A percentile compares a stretch with the other conserved stretches of the same genome.
These are phyloP conservation scores for Dipodomys merriami DNA, from an alignment of 2,113 vertebrate species.

Conservation along the genomic window DNA sequence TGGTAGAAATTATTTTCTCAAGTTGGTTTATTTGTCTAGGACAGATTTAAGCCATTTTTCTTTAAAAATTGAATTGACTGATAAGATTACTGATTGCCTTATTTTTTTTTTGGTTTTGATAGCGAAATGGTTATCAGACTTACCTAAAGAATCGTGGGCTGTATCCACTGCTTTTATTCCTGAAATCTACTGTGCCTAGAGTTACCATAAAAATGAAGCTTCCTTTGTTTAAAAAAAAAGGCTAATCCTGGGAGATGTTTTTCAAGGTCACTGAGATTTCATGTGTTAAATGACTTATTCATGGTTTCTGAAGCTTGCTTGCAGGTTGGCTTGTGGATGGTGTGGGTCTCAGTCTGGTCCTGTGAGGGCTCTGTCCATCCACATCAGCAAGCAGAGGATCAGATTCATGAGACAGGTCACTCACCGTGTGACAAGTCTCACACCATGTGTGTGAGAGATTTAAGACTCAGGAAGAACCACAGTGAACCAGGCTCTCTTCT, in stretches of 20 bases:
- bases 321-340: neutral
- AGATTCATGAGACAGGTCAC: neutral
- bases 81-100: neutral
- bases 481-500: neutral
- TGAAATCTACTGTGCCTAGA: neutral
- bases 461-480: neutral
- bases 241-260: neutral
- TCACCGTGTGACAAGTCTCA: no score
- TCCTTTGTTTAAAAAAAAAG: neutral
- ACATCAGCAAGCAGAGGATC: neutral
- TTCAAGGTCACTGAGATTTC: neutral
- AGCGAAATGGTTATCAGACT: constrained; percentile 20
- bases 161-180: neutral
- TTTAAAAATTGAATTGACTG: neutral
- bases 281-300: constrained; percentile 10
- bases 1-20: constrained; percentile 53
- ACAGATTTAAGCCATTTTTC: neutral
- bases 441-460: neutral
- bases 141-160: neutral
- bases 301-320: constrained; percentile 24
- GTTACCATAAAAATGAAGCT: neutral
- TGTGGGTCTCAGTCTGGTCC: neutral
- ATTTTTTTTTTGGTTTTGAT: neutral
- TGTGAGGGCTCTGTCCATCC: neutral
- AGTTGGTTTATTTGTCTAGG: constrained; percentile 39